Conservation (phyloP, 2,888 invertebrate species). For the Tenthredo distinguenda region DNA sequence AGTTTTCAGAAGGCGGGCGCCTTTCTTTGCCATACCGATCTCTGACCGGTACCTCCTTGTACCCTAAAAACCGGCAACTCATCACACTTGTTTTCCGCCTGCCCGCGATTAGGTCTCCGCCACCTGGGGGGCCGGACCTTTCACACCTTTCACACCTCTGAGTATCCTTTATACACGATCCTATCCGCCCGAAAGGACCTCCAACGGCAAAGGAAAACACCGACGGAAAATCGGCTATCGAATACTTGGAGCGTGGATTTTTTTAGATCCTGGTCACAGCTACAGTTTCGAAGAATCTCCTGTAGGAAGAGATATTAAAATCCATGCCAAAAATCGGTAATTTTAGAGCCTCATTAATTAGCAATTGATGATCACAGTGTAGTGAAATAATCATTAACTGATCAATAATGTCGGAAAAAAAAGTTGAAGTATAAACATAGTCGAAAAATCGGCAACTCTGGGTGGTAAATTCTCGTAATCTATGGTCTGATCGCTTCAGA, state of each 20-base stretch:
- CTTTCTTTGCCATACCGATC: constrained; percentile 38
- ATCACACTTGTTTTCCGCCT: constrained; percentile 74
- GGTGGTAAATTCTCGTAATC: neutral
- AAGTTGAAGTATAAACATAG: neutral
- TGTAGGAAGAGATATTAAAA: neutral
- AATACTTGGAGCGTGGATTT: neutral
- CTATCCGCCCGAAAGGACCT: constrained; percentile 42
- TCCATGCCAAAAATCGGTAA: neutral
- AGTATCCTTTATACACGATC: constrained; percentile 42
- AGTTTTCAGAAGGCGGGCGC: constrained; percentile 46
- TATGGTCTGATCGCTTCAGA: neutral
- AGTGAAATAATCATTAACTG: neutral
- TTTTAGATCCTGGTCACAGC: neutral
- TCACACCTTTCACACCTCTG: constrained; percentile 71
- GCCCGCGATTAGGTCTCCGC: constrained; percentile 70
- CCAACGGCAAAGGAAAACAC: constrained; percentile 29
- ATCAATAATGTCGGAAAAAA: neutral
- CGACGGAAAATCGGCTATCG: constrained; percentile 38
- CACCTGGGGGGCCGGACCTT: constrained; percentile 67
- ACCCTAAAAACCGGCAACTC: constrained; percentile 67
- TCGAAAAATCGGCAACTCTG: neutral
- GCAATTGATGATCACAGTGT: neutral
- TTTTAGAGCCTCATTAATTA: neutral
- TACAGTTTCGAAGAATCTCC: neutral
- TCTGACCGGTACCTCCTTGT: neutral